phyloP scores from a whole-genome alignment of 1,140 invertebrate species.

The Atta texana region DNA sequence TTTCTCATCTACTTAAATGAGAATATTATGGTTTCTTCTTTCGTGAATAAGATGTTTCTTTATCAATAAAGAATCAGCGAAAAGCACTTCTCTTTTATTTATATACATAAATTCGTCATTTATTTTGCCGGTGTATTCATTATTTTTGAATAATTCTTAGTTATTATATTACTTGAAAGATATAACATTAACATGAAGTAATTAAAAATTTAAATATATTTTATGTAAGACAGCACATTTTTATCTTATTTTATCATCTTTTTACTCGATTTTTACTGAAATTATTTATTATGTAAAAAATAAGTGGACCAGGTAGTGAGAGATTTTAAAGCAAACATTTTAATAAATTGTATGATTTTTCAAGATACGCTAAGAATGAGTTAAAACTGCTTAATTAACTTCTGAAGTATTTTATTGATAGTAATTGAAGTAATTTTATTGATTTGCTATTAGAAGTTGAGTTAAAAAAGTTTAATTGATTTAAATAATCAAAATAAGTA shows the following conservation, averaged over 20 bases:
- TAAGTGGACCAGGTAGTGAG: neutral
- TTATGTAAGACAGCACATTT: neutral
- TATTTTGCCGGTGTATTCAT: neutral
- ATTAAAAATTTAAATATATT: neutral
- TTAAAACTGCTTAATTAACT: neutral
- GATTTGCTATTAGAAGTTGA: neutral
- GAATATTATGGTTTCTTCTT: neutral
- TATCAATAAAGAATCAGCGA: neutral
- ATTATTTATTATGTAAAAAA: neutral
- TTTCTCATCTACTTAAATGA: constrained; percentile 14
- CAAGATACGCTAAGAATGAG: neutral
- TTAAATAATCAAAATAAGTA: too few species aligned
- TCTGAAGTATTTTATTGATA: neutral
- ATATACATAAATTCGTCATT: neutral
- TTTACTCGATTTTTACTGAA: neutral
- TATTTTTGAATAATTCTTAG: neutral
- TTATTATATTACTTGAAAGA: neutral
- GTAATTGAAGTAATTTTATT: neutral
- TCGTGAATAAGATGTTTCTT: neutral
- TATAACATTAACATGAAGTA: neutral
- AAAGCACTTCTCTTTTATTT: neutral
- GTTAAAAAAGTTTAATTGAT: neutral
- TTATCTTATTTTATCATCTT: neutral
- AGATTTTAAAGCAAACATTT: neutral
- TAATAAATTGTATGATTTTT: neutral